Evolutionary conservation across 2,888 invertebrate species (phyloP).

Genomic region (Campoplex capitator): DNA sequence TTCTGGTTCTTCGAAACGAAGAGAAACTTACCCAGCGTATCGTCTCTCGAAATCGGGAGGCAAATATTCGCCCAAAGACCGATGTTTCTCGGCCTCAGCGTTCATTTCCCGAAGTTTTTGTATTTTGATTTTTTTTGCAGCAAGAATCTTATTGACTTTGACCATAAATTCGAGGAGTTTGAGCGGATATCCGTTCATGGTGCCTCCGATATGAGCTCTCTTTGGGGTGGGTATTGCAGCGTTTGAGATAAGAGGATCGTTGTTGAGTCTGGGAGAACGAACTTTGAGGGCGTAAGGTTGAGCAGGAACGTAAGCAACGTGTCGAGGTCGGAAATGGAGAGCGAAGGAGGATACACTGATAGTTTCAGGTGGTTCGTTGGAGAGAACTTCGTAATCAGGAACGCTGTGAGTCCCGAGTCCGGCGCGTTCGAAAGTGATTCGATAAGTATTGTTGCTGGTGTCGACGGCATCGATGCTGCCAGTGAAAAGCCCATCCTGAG

Average conservation of each 20-base stretch:
- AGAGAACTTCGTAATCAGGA: conserved; percentile 98
- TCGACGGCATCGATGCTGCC: conserved; percentile 98
- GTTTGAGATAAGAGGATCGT: conserved; percentile 89
- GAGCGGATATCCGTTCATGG: conserved; percentile 93
- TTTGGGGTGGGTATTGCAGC: conserved; percentile 79
- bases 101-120: conserved; percentile 94
- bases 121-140: conserved; percentile 93
- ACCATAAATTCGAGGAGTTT: conserved; percentile 95
- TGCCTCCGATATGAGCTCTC: conserved; percentile 85
- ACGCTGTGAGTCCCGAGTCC: conserved; percentile 98
- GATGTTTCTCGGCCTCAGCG: conserved; percentile 94
- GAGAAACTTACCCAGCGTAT: conserved; percentile 90
- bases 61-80: conserved; percentile 91
- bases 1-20: neutral
- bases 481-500: conserved; percentile 98
- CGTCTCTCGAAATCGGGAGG: conserved; percentile 95
- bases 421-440: conserved; percentile 96
- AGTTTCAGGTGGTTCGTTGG: conserved; percentile 96
- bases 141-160: conserved; percentile 93
- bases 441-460: conserved; percentile 96
- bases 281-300: conserved; percentile 82
- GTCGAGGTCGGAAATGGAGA: conserved; percentile 91
- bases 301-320: conserved; percentile 86
- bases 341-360: conserved; percentile 94
- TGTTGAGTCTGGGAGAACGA: conserved; percentile 85